phyloP scores from a whole-genome alignment of 2,797 vertebrate genomes.

The Semotilus atromaculatus region DNA sequence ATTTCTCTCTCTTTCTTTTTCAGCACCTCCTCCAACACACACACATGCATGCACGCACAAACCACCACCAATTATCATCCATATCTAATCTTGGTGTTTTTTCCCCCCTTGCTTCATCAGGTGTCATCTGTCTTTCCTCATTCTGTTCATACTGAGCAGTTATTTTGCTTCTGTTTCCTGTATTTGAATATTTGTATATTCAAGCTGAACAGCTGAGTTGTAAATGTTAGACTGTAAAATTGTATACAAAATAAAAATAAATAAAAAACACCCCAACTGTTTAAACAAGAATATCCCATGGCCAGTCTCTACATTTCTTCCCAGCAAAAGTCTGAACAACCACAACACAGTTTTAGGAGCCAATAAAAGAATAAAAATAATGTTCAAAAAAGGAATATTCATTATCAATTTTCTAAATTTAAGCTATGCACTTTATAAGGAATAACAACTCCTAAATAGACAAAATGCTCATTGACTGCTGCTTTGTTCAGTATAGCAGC shows the following conservation, averaged over 20 bases:
- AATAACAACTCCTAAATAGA: not conserved
- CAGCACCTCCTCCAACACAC: slow-evolving; percentile 26
- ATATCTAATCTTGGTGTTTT: slow-evolving; percentile 18
- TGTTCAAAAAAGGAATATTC: too few relatives aligned
- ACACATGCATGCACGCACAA: not conserved
- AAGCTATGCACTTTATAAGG: not conserved
- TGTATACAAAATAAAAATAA: not conserved
- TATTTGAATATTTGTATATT: too few relatives aligned
- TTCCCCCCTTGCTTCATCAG: not conserved
- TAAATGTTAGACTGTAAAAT: not conserved
- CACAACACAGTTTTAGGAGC: not conserved
- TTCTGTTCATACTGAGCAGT: slow-evolving; percentile 24
- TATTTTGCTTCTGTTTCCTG: slow-evolving; percentile 42
- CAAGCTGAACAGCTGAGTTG: not conserved
- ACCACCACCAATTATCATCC: slow-evolving; percentile 13
- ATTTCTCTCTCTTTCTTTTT: slow-evolving; percentile 40
- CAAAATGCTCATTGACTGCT: not conserved
- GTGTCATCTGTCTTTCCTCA: slow-evolving; percentile 27
- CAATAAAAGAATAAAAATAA: not conserved
- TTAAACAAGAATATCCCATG: not conserved
- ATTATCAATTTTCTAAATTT: not conserved
- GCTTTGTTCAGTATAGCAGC: not conserved
- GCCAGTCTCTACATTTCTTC: not conserved
- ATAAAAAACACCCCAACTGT: not conserved
- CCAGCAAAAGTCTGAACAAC: not conserved